Base-by-base conservation (phyloP, 2,797 vertebrate genomes). In the Chiroxiphia lanceolata region DNA sequence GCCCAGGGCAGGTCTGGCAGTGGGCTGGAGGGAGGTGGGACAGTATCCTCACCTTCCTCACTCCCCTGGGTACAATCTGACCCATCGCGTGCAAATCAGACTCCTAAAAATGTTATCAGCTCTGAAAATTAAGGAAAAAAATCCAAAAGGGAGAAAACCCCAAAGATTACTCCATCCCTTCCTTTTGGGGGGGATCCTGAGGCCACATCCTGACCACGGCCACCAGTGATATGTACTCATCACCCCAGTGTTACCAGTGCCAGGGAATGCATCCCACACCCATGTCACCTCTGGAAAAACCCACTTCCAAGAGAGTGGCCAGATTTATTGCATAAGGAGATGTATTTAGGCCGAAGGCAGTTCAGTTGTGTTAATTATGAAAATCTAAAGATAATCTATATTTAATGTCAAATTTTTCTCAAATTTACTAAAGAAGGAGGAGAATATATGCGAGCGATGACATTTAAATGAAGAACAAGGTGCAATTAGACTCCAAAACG, bases 381-480 rank as follows among this genome's bases (percentile, higher is more conserved):
- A 98, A 98, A 98, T 97, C 97, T 96, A 98, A 98, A 98, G 98
- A 95, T 98, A 98, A 98, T 98, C 98, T 98, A 97, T 98, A 97
- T 98, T 98, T 98, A 98, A 98, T 96, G 97, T 97, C 97, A 97
- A 94, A 68, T 97, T 98, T 95, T 97, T 97, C 97, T 98, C 97
- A 97, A 97, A 98, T 98, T 98, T 96, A 93, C 96, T 89, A 93
- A 97, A 96, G 97, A 79, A 97, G 83, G 95, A 96, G 97, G 97
- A 94, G 96, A 97, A 95, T 96, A 86, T 97, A 94, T 94, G 97
- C 97, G 95, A 93, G 53, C 89, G 97, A 96, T 98, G 98, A 96
- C 97, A 97, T 96, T 97, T 97, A 96, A 97, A 97, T 97, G 97
- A 97, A 98, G 98, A 98, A 96, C 96, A 97, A 98, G 97, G 97